phyloP scores from a whole-genome alignment of 2,797 vertebrate genomes.

The Florisuga fusca region DNA sequence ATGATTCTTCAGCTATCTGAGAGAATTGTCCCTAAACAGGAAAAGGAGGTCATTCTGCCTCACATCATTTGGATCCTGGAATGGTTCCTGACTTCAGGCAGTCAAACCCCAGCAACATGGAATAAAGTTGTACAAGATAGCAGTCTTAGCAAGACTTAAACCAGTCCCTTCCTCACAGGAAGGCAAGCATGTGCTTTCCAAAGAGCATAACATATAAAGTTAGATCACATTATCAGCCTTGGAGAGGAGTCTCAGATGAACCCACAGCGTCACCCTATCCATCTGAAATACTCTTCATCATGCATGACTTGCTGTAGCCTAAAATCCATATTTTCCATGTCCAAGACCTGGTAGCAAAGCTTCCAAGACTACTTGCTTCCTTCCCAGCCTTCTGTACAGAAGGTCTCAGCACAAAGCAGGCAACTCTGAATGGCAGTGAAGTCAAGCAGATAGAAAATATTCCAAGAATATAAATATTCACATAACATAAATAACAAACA shows the following conservation, averaged over 20 bases:
- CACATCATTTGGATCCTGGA: not conserved
- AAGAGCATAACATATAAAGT: not conserved
- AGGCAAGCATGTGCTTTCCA: not conserved
- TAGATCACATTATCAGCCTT: not conserved
- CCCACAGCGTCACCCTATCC: not conserved
- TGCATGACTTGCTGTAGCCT: not conserved
- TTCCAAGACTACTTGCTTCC: not conserved
- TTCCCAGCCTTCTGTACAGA: not conserved
- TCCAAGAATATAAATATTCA: not conserved
- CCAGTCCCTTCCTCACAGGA: not conserved
- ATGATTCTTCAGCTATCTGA: not conserved
- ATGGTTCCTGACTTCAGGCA: not conserved
- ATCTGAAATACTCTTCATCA: not conserved
- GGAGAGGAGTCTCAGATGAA: not conserved
- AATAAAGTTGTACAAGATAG: not conserved
- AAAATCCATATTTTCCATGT: fast-evolving
- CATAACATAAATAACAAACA: not conserved
- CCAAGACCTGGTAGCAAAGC: not conserved
- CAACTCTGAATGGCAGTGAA: not conserved
- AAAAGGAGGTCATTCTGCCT: not conserved
- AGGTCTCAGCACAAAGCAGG: not conserved
- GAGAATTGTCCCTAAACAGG: not conserved
- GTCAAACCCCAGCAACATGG: not conserved
- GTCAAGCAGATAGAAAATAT: not conserved
- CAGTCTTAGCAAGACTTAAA: not conserved